Percentiles rank a stretch among this genome's conserved stretches.
Evolutionary conservation across 1,140 invertebrate species (phyloP).

Genomic region (Tigriopus japonicus): DNA sequence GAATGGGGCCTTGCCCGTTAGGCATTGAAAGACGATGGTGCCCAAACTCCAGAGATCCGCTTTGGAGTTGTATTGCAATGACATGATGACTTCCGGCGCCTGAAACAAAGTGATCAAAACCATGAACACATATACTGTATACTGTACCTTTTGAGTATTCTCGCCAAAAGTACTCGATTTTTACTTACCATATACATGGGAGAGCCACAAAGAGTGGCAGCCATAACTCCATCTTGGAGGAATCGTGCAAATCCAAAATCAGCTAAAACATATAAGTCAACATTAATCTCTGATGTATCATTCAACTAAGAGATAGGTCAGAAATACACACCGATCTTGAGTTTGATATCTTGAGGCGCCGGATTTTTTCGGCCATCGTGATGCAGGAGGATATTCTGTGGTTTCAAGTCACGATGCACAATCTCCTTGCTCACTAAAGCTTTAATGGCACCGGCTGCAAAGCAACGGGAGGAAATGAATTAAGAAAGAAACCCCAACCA

Average conservation of each 20-base stretch:
- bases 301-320: constrained; percentile 26
- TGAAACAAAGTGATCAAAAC: constrained; percentile 23
- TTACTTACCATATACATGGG: constrained; percentile 93
- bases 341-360: constrained; percentile 66
- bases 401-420: constrained; percentile 95
- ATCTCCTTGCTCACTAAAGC: constrained; percentile 90
- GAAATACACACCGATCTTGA: constrained; percentile 55
- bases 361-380: constrained; percentile 58
- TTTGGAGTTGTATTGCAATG: constrained; percentile 92
- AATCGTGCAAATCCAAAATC: constrained; percentile 99
- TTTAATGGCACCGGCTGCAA: constrained; percentile 79
- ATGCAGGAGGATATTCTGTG: constrained; percentile 84
- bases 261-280: constrained; percentile 35
- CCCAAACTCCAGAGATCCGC: constrained; percentile 97
- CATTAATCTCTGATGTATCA: constrained; percentile 22
- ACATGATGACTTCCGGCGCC: constrained; percentile 99
- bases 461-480: constrained; percentile 11
- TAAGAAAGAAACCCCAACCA: too few relatives aligned
- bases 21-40: constrained; percentile 95
- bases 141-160: too few relatives aligned
- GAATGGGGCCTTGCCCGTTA: constrained; percentile 95
- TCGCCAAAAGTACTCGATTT: too few relatives aligned
- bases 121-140: constrained; percentile 15
- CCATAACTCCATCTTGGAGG: constrained; percentile 96
- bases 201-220: constrained; percentile 93